Percentiles rank a stretch among this genome's conserved stretches.
Conservation (phyloP, 2,113 vertebrate genomes). For the Marmota flaviventris region DNA sequence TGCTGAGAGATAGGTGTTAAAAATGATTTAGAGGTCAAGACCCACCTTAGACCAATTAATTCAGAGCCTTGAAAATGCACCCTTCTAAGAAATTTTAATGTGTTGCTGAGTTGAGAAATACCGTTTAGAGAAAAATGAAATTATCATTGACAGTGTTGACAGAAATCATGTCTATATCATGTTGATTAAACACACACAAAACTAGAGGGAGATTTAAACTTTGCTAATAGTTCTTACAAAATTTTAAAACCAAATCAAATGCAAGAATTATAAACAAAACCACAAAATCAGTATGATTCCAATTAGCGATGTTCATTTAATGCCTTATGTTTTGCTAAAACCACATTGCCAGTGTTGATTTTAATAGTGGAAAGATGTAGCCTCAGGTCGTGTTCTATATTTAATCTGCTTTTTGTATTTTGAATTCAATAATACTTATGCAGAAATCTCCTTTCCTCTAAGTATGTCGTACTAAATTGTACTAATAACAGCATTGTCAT, state of each 20-base stretch:
- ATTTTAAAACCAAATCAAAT: constrained; percentile 16
- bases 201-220: neutral
- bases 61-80: neutral
- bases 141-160: neutral
- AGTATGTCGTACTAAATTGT: neutral
- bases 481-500: neutral
- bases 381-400: neutral
- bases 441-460: neutral
- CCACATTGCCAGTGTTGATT: neutral
- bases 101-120: neutral
- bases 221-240: neutral
- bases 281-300: neutral
- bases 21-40: neutral
- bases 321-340: neutral
- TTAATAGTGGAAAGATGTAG: neutral
- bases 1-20: neutral
- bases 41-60: neutral
- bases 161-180: constrained; percentile 28
- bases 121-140: neutral
- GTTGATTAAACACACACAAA: neutral
- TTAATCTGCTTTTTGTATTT: constrained; percentile 37
- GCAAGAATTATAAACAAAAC: neutral
- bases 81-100: neutral
- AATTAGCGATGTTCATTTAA: neutral
- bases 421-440: neutral